These are phyloP conservation scores for Garra rufa DNA, from an alignment of 2,113 vertebrate species.

Conservation along the genomic window DNA sequence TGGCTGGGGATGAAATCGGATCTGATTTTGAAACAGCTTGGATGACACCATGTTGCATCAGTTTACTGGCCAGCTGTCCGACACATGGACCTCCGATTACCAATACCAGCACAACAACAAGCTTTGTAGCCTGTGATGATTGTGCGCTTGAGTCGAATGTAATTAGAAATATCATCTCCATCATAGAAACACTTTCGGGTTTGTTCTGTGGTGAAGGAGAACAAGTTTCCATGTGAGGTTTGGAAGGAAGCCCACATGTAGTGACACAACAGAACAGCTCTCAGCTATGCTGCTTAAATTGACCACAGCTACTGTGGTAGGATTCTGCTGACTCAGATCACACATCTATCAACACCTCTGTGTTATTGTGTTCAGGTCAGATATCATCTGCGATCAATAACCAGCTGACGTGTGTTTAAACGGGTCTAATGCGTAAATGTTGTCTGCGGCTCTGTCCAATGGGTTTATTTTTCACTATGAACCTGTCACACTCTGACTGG, in stretches of 20 bases:
- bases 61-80: not conserved
- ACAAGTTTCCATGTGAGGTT: not conserved
- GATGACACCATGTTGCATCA: slow-evolving; percentile 5
- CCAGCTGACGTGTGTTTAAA: not conserved
- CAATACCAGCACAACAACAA: not conserved
- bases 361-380: not conserved
- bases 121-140: not conserved
- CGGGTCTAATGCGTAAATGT: no score
- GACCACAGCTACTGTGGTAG: not conserved
- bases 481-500: not conserved
- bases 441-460: not conserved
- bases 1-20: not conserved
- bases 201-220: not conserved
- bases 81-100: slow-evolving; percentile 12
- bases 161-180: not conserved
- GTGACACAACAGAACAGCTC: no score
- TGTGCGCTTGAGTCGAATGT: not conserved
- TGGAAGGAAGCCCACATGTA: not conserved
- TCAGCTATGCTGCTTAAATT: no score
- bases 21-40: not conserved
- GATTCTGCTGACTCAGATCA: not conserved
- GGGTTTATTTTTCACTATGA: not conserved
- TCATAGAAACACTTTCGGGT: not conserved
- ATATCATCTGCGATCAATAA: not conserved
- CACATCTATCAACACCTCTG: not conserved